Evolutionary conservation across 1,140 invertebrate genomes (phyloP), one percentile per base, ranked within the genome.

Genomic region (Telenomus remus): DNA sequence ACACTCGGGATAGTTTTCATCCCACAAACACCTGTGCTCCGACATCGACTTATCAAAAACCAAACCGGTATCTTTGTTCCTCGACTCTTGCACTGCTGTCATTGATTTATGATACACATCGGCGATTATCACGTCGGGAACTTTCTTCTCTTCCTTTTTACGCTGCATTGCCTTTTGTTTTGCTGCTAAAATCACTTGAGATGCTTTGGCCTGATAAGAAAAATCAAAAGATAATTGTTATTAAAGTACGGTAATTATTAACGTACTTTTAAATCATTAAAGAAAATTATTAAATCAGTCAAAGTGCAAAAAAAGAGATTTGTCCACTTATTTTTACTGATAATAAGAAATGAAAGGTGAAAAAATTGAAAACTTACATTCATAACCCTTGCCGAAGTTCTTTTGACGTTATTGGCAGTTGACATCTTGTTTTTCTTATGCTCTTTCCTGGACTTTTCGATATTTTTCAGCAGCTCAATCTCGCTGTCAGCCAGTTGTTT

Each of bases 21-120:
- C 95, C 96, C 96, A 97, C 0, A 94, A 85, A 82, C 95, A 97
- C 12, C 85, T 79, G 81, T 97, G 96, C 53, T 94, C 90, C 0
- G 89, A 81, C 94, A 97, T 96, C 1, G 90, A 88, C 49, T 90
- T 88, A 82, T 97, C 94, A 79, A 92, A 96, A 43, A 95, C 90
- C 2, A 97, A 83, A 0, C 95, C 95, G 1, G 96, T 97, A 8
- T 89, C 78, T 10, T 89, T 89, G 13, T 89, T 89, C 10, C 89
- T 80, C 78, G 89, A 85, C 0, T 81, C 82, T 81, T 92, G 92
- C 9, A 76, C 27, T 0, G 92, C 89, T 65, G 91, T 91, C 81
- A 92, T 89, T n/a, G 92, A 91, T 90, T 92, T 84, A 19, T 88
- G 83, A 72, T 85, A 85, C 78, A 87, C 85, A 53, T 88, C 86